phyloP scores from a whole-genome alignment of 23 tunicate genomes.

The Aplidium turbinatum region DNA sequence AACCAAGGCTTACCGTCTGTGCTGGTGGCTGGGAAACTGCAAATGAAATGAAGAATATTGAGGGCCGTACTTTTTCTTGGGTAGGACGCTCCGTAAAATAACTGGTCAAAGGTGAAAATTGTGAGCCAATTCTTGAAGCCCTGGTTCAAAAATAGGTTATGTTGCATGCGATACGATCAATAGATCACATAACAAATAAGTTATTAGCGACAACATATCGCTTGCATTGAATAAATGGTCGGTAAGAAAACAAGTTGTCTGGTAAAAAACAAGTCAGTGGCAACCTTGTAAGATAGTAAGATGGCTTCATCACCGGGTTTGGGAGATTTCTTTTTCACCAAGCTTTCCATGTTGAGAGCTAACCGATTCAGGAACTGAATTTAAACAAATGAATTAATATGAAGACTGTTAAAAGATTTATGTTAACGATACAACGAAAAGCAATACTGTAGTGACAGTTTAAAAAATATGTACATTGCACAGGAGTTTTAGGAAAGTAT shows the following conservation, averaged over 20 bases:
- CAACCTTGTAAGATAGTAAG: too few relatives aligned
- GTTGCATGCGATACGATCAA: not conserved
- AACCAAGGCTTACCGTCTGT: too few relatives aligned
- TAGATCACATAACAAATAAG: not conserved
- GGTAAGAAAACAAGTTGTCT: too few relatives aligned
- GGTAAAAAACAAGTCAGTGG: too few relatives aligned
- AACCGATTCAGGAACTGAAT: slow-evolving; percentile 22
- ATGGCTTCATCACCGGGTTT: not conserved
- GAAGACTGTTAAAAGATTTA: not conserved
- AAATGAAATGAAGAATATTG: slow-evolving; percentile 21
- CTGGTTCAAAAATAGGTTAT: slow-evolving; percentile 8
- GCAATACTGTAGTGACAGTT: too few relatives aligned
- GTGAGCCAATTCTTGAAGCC: slow-evolving; percentile 50
- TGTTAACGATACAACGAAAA: not conserved
- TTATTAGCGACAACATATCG: too few relatives aligned
- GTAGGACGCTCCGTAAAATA: slow-evolving; percentile 36
- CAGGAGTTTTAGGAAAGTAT: too few relatives aligned
- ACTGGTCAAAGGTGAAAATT: slow-evolving; percentile 16
- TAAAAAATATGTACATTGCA: too few relatives aligned
- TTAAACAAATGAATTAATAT: not conserved
- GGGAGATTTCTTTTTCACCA: not conserved
- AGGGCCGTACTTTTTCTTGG: slow-evolving; percentile 34
- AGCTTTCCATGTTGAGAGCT: not conserved
- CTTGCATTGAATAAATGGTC: too few relatives aligned
- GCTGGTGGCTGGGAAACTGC: too few relatives aligned